A percentile compares a stretch with the other conserved stretches of the same genome.
These are phyloP conservation scores for Lysandra bellargus DNA, from an alignment of 2,888 invertebrate genomes.

Conservation along the genomic window DNA sequence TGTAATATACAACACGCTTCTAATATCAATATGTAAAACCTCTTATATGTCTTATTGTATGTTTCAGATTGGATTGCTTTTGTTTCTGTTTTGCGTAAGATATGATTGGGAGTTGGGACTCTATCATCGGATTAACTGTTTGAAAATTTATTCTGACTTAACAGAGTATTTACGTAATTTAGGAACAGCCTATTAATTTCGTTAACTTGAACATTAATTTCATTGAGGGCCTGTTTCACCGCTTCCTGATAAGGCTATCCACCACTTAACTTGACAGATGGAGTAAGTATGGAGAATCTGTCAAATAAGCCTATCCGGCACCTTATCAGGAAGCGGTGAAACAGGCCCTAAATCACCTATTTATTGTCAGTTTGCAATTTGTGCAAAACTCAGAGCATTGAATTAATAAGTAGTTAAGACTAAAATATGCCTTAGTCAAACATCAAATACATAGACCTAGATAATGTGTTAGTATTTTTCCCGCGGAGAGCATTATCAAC, in stretches of 20 bases:
- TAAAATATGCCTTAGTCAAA: background rate
- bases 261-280: no score
- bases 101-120: no score
- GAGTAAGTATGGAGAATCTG: no score
- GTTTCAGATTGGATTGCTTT: background rate
- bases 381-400: background rate
- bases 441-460: background rate
- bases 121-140: background rate
- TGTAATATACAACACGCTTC: background rate
- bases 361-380: background rate
- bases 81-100: background rate
- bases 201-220: no score
- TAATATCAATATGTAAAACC: background rate
- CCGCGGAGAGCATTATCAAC: background rate
- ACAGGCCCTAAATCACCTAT: no score
- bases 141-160: no score
- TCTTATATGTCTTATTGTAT: slow-evolving; percentile 18
- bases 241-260: no score
- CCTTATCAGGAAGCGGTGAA: no score
- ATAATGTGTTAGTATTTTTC: background rate
- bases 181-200: no score
- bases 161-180: no score
- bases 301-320: no score
- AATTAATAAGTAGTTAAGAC: background rate
- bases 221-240: no score